Percentiles rank a stretch among this genome's conserved stretches.
phyloP scores from a whole-genome alignment of 2,797 vertebrate genomes.

The Artibeus jamaicensis region DNA sequence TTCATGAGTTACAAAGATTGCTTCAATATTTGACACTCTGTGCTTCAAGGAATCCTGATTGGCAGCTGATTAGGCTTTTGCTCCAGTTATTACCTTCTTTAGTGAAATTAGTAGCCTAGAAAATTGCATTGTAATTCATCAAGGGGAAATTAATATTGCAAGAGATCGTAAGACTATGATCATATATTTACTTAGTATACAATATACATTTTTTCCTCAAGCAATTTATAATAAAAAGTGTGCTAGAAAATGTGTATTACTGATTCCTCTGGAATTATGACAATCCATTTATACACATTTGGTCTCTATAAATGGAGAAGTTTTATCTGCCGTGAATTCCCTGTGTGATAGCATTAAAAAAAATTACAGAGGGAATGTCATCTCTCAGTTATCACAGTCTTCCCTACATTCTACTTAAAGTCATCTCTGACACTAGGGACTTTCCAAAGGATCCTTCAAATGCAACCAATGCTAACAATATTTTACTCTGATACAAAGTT shows the following conservation, averaged over 20 bases:
- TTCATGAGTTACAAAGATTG: conserved; percentile 86
- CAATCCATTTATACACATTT: conserved; percentile 69
- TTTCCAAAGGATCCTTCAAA: conserved; percentile 33
- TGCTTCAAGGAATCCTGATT: conserved; percentile 91
- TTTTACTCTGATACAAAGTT: conserved; percentile 40
- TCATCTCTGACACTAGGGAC: conserved; percentile 5
- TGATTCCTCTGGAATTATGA: conserved; percentile 71
- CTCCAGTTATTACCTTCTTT: conserved; percentile 95
- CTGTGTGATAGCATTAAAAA: conserved; percentile 48
- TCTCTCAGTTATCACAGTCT: conserved; percentile 34
- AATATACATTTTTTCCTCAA: conserved; percentile 78
- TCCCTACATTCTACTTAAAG: conserved; percentile 30
- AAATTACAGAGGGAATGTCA: conserved; percentile 35
- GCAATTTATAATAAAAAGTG: conserved; percentile 73
- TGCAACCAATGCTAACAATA: conserved; percentile 47
- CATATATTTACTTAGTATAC: conserved; percentile 81
- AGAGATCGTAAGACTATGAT: conserved; percentile 78
- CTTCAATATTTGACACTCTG: conserved; percentile 92
- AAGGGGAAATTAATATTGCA: conserved; percentile 81
- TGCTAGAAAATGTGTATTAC: conserved; percentile 61
- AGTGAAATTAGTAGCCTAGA: conserved; percentile 94
- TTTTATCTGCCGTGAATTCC: conserved; percentile 70
- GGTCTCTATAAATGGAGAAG: conserved; percentile 51
- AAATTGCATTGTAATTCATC: conserved; percentile 94
- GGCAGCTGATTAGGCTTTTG: conserved; percentile 97